Percentiles rank a stretch among this genome's conserved stretches.
phyloP scores from a whole-genome alignment of 2,888 invertebrate species.

The Drosophila neutralis region DNA sequence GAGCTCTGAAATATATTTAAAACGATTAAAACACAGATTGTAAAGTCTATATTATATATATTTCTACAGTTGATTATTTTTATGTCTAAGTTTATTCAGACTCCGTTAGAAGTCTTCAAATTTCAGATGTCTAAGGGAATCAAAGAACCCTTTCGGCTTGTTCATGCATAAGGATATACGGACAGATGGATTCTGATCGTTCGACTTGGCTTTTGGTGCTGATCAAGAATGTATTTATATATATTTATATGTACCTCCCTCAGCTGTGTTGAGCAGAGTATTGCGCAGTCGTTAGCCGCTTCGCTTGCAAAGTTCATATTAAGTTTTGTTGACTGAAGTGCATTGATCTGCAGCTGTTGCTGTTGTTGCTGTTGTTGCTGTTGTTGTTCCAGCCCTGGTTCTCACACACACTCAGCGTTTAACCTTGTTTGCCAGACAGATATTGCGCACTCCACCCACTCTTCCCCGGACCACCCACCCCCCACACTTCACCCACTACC shows the following conservation, averaged over 20 bases:
- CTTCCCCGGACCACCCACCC: no score
- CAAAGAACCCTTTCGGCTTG: no score
- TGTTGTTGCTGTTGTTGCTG: background rate
- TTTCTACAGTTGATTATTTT: background rate
- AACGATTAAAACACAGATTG: background rate
- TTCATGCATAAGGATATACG: background rate
- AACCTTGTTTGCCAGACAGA: constrained; percentile 57
- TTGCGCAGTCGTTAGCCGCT: background rate
- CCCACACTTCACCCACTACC: background rate
- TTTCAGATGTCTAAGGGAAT: background rate
- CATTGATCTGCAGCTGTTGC: constrained; percentile 35
- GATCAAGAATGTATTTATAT: background rate
- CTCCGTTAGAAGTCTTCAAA: background rate
- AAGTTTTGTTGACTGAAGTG: constrained; percentile 18
- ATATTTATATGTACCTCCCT: no score
- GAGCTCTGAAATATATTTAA: background rate
- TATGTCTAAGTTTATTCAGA: background rate
- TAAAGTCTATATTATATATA: background rate
- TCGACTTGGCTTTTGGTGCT: background rate
- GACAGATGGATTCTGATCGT: background rate
- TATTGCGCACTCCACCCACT: constrained; percentile 1
- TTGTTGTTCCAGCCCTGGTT: constrained; percentile 38
- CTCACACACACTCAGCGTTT: constrained; percentile 30
- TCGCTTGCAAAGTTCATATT: background rate
- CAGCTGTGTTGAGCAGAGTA: constrained; percentile 2